Conservation (phyloP, 1,140 invertebrate genomes). For the Pollicipes pollicipes region DNA sequence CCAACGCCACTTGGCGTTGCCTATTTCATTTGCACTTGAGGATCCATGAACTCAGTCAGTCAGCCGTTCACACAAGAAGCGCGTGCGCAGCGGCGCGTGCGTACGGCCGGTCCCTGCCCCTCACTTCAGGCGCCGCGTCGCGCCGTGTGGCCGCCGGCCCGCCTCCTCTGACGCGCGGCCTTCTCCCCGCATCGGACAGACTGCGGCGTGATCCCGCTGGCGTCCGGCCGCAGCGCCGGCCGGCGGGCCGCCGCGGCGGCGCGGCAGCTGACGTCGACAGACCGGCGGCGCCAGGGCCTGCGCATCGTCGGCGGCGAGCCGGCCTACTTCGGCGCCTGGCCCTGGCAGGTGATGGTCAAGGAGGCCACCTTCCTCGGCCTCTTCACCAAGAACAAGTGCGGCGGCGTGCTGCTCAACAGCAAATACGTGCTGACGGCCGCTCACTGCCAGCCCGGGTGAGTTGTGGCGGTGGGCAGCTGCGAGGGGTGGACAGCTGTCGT, state of each 20-base stretch:
- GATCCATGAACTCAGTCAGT: too few species aligned
- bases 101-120: too few species aligned
- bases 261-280: neutral
- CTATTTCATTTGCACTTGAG: too few species aligned
- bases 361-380: slow-evolving; percentile 83
- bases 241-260: neutral
- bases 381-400: slow-evolving; percentile 91
- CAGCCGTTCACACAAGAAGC: too few species aligned
- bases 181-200: too few species aligned
- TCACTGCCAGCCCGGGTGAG: slow-evolving; percentile 82
- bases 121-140: too few species aligned
- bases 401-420: slow-evolving; percentile 70
- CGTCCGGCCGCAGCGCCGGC: neutral
- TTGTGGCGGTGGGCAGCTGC: slow-evolving; percentile 8
- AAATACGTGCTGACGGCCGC: slow-evolving; percentile 69
- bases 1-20: too few species aligned
- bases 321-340: slow-evolving; percentile 68
- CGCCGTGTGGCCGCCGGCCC: neutral
- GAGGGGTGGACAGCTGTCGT: neutral
- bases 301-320: slow-evolving; percentile 78
- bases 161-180: neutral
- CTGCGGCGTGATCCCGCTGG: slow-evolving; percentile 1
- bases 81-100: too few species aligned
- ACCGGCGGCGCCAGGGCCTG: slow-evolving; percentile 26
- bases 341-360: slow-evolving; percentile 79